Evolutionary conservation across 2,797 vertebrate species (phyloP).

Genomic region (Dromococcyx pavoninus): DNA sequence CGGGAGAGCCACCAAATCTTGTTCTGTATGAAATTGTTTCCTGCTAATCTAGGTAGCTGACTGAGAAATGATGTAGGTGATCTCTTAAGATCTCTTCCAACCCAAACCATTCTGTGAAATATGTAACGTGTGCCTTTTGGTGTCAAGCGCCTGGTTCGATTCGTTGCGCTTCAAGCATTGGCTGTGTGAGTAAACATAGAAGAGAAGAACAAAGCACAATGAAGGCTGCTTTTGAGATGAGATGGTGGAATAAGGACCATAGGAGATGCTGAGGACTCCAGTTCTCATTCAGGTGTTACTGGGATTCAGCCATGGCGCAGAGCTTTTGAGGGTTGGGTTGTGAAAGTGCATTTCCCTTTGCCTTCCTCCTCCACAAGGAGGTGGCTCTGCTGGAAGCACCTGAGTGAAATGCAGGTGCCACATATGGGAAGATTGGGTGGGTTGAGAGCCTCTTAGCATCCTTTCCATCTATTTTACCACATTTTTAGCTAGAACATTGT

Average conservation of each 20-base stretch:
- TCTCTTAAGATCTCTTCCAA: too few relatives aligned
- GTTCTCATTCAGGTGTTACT: neutral
- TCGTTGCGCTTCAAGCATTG: neutral
- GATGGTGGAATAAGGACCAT: neutral
- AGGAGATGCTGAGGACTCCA: neutral
- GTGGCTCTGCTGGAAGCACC: neutral
- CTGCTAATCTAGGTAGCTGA: neutral
- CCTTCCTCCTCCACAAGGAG: neutral
- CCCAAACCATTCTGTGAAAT: too few relatives aligned
- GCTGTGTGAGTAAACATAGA: neutral
- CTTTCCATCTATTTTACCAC: neutral
- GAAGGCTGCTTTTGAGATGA: neutral
- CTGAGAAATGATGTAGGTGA: neutral
- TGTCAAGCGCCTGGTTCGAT: neutral
- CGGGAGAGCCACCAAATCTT: neutral
- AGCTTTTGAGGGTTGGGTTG: neutral
- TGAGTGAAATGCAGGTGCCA: neutral
- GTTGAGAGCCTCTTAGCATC: neutral
- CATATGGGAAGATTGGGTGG: fast-evolving
- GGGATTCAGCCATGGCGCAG: neutral
- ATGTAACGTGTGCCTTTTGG: neutral
- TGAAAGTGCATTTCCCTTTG: neutral
- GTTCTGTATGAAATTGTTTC: neutral
- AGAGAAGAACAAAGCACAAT: neutral
- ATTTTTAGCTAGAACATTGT: neutral